Conservation (phyloP, 2,113 vertebrate species). For the Oreochromis tanganicae region DNA sequence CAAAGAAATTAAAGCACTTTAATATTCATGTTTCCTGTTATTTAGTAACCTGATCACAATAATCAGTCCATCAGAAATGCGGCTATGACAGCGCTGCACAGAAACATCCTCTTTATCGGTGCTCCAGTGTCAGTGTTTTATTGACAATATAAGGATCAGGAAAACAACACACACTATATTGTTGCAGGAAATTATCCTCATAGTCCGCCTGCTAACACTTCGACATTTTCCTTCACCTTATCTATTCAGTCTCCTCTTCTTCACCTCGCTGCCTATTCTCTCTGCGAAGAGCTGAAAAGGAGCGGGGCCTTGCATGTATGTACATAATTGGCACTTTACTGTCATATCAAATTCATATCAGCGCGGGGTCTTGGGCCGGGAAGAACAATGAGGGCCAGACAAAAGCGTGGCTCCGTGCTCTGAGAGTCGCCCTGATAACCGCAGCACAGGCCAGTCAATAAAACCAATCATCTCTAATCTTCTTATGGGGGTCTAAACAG, state of each 20-base stretch:
- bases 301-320: conserved; percentile 50
- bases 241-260: conserved; percentile 16
- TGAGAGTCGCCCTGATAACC: conserved; percentile 68
- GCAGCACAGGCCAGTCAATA: conserved; percentile 71
- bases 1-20: not conserved
- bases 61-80: conserved; percentile 20
- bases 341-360: conserved; percentile 77
- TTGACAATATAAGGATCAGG: conserved; percentile 31
- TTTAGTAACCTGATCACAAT: not conserved
- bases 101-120: conserved; percentile 30
- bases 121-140: conserved; percentile 31
- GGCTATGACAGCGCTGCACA: conserved; percentile 19
- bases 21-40: not conserved
- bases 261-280: conserved; percentile 22
- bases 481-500: conserved; percentile 60
- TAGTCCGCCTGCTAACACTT: conserved; percentile 4
- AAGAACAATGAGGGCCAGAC: conserved; percentile 59
- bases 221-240: conserved; percentile 31
- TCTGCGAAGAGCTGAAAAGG: conserved; percentile 37
- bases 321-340: conserved; percentile 75
- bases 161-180: conserved; percentile 29
- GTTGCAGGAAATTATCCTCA: conserved; percentile 20
- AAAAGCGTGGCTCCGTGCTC: conserved; percentile 54
- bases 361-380: conserved; percentile 22
- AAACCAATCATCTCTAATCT: conserved; percentile 78